These are phyloP conservation scores for Haliclystus octoradiatus DNA, from an alignment of 30 jellyfish, hydroid and myxozoan genomes.

Conservation along the genomic window DNA sequence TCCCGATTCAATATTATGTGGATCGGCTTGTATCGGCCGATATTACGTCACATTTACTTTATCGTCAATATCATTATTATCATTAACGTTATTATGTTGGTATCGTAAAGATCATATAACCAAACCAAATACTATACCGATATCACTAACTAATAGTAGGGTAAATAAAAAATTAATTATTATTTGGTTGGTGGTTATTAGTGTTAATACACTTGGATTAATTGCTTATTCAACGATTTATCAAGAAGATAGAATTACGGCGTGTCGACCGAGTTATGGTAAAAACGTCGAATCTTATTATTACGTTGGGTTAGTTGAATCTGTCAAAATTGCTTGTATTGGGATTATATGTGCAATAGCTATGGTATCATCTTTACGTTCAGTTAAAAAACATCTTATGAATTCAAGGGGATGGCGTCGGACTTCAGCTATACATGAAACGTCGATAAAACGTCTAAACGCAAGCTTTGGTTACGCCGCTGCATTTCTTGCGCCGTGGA, in stretches of 20 bases:
- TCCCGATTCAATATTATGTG: no score
- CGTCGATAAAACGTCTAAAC: slow-evolving; percentile 22
- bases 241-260: slow-evolving; percentile 16
- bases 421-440: slow-evolving; percentile 21
- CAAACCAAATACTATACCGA: no score
- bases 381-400: no score
- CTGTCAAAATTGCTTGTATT: slow-evolving; percentile 30
- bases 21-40: slow-evolving; percentile 54
- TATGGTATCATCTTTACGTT: no score
- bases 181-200: no score
- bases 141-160: no score
- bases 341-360: slow-evolving; percentile 36
- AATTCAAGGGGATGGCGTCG: no score
- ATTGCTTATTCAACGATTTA: no score
- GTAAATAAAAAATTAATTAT: no score
- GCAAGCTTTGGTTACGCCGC: slow-evolving; percentile 46
- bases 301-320: slow-evolving; percentile 47
- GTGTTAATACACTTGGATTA: no score
- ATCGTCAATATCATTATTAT: slow-evolving; percentile 24
- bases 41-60: slow-evolving; percentile 37
- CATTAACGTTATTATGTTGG: slow-evolving; percentile 33
- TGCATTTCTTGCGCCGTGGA: slow-evolving; percentile 48
- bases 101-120: slow-evolving; percentile 38
- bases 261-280: slow-evolving; percentile 41
- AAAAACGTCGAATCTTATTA: slow-evolving; percentile 31